Evolutionary conservation across 2,113 vertebrate genomes (phyloP).

Genomic region (Dasypus novemcinctus): DNA sequence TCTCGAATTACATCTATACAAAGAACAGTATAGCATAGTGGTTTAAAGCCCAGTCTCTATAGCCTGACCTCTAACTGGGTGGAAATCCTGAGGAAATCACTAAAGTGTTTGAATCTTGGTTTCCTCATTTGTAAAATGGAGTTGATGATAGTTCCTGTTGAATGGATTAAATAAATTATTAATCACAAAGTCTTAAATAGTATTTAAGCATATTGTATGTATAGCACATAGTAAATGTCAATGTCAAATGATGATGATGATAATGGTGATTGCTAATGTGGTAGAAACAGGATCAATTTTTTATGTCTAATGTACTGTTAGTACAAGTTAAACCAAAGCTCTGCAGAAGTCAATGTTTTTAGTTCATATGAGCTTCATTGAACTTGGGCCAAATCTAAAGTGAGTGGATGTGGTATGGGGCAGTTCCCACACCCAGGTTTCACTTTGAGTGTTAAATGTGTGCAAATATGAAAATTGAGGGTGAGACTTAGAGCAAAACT

Average conservation of each 20-base stretch:
- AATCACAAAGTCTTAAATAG: neutral
- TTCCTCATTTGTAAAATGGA: neutral
- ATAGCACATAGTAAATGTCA: neutral
- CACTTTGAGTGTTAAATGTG: slow-evolving; percentile 68
- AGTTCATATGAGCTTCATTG: slow-evolving; percentile 70
- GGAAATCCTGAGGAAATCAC: neutral
- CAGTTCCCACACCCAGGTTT: slow-evolving; percentile 70
- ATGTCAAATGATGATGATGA: neutral
- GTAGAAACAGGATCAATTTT: slow-evolving; percentile 23
- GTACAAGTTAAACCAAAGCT: slow-evolving; percentile 11
- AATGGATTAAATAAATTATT: neutral
- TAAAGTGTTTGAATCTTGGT: neutral
- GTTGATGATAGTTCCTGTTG: neutral
- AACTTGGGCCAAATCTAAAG: slow-evolving; percentile 63
- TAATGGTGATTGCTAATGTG: neutral
- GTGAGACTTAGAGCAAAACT: slow-evolving; percentile 68
- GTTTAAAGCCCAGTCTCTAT: neutral
- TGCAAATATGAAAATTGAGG: slow-evolving; percentile 74
- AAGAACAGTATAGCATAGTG: neutral
- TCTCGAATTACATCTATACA: neutral
- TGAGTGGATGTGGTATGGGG: slow-evolving; percentile 70
- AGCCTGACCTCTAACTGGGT: neutral
- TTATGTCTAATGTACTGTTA: neutral
- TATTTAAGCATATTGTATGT: neutral
- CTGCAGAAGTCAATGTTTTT: slow-evolving; percentile 55